A percentile compares a stretch with the other conserved stretches of the same genome.
phyloP scores from a whole-genome alignment of 2,888 invertebrate genomes.

The Troides helena region DNA sequence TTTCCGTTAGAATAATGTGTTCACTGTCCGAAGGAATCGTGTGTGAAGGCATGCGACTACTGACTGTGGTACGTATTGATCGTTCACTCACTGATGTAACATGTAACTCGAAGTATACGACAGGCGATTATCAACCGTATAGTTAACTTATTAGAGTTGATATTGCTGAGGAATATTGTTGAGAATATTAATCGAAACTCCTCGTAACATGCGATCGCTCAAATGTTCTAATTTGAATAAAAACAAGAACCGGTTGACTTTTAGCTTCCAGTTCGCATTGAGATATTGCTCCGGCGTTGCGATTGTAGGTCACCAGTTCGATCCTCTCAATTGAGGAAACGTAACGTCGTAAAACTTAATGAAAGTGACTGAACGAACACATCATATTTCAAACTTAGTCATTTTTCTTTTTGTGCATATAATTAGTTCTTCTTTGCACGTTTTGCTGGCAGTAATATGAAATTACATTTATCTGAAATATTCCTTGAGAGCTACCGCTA shows the following conservation, averaged over 20 bases:
- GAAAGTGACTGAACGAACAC: background rate
- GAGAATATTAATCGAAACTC: constrained; percentile 4
- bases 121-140: constrained; percentile 1
- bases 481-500: no score
- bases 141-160: background rate
- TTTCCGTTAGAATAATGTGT: constrained; percentile 11
- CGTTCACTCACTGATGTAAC: constrained; percentile 26
- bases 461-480: no score
- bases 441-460: no score
- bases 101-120: constrained; percentile 2
- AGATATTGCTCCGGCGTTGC: constrained; percentile 16
- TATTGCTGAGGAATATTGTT: background rate
- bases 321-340: constrained; percentile 15
- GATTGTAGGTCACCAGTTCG: constrained; percentile 27
- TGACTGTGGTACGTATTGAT: constrained; percentile 23
- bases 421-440: no score
- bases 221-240: constrained; percentile 30
- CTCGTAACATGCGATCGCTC: constrained; percentile 9
- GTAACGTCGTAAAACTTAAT: background rate
- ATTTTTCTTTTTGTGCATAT: no score
- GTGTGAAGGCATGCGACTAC: constrained; percentile 28
- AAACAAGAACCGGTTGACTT: constrained; percentile 27
- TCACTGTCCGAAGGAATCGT: constrained; percentile 16
- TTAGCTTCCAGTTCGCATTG: constrained; percentile 27
- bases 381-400: no score